These are phyloP conservation scores for Clupea harengus DNA, from an alignment of 2,113 vertebrate genomes.

Conservation along the genomic window DNA sequence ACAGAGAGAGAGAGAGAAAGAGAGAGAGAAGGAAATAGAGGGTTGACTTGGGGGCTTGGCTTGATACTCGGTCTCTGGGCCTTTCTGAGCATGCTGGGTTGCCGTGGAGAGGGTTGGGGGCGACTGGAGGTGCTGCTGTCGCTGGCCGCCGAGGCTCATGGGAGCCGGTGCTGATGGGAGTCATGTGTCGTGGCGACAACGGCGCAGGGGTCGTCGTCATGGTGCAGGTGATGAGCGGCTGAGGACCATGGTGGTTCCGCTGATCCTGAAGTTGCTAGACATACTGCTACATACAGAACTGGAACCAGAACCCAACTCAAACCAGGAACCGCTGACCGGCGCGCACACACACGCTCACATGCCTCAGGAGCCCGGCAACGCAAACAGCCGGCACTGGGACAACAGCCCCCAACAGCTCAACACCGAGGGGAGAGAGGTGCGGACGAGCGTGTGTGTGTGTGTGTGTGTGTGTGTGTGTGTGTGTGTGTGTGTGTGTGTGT, in stretches of 20 bases:
- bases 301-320: slow-evolving; percentile 25
- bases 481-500: not conserved
- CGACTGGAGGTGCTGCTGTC: slow-evolving; percentile 27
- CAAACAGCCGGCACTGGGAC: slow-evolving; percentile 63
- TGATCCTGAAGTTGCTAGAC: slow-evolving; percentile 68
- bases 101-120: not conserved
- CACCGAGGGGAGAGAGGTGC: slow-evolving; percentile 69
- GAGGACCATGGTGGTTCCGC: slow-evolving; percentile 72
- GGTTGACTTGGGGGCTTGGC: slow-evolving; percentile 21
- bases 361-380: slow-evolving; percentile 61
- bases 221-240: slow-evolving; percentile 43
- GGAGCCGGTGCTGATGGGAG: slow-evolving; percentile 27
- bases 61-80: slow-evolving; percentile 24
- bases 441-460: slow-evolving; percentile 25
- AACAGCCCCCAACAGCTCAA: slow-evolving; percentile 48
- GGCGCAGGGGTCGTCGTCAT: slow-evolving; percentile 14
- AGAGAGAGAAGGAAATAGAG: too few relatives aligned
- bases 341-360: slow-evolving; percentile 61
- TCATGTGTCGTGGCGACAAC: not conserved
- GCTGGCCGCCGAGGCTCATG: not conserved
- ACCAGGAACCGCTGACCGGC: not conserved
- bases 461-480: slow-evolving; percentile 10
- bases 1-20: not conserved
- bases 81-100: slow-evolving; percentile 48
- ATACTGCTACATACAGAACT: slow-evolving; percentile 56